Conservation (phyloP, 2,888 invertebrate genomes). For the Epistrophe eligans region DNA sequence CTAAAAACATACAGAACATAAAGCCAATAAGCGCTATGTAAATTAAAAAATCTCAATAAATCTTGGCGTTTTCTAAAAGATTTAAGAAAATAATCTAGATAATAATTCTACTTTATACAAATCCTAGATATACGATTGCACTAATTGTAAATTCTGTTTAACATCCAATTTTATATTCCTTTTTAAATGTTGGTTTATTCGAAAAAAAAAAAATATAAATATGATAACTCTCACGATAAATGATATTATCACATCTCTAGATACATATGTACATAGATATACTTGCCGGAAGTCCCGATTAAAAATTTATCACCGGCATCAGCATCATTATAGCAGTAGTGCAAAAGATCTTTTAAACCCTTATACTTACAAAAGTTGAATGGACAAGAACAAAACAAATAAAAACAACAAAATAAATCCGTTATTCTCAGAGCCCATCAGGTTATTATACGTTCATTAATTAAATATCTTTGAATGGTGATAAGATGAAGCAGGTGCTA, state of each 20-base stretch:
- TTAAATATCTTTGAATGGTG: slow-evolving; percentile 69
- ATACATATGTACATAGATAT: not conserved
- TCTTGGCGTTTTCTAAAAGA: too few relatives aligned
- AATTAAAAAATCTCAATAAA: too few relatives aligned
- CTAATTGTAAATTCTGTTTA: too few relatives aligned
- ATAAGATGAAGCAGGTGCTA: slow-evolving; percentile 65
- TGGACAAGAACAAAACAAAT: slow-evolving; percentile 35
- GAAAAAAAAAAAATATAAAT: not conserved
- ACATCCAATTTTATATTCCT: too few relatives aligned
- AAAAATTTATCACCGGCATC: slow-evolving; percentile 32
- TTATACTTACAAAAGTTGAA: slow-evolving; percentile 7
- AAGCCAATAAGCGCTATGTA: too few relatives aligned
- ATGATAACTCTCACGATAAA: not conserved
- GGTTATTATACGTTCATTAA: slow-evolving; percentile 71
- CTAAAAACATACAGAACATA: too few relatives aligned
- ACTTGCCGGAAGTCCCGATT: slow-evolving; percentile 49
- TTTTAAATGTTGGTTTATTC: too few relatives aligned
- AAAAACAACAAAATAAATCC: slow-evolving; percentile 30
- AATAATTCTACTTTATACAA: too few relatives aligned
- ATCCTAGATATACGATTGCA: too few relatives aligned
- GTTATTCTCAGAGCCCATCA: slow-evolving; percentile 50
- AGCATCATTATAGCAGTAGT: not conserved
- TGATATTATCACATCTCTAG: not conserved
- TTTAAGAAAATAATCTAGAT: too few relatives aligned
- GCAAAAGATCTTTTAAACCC: not conserved